Evolutionary conservation across 2,797 vertebrate genomes (phyloP), one percentile per base, ranked within the genome.

Genomic region (Enteromius anoplus): DNA sequence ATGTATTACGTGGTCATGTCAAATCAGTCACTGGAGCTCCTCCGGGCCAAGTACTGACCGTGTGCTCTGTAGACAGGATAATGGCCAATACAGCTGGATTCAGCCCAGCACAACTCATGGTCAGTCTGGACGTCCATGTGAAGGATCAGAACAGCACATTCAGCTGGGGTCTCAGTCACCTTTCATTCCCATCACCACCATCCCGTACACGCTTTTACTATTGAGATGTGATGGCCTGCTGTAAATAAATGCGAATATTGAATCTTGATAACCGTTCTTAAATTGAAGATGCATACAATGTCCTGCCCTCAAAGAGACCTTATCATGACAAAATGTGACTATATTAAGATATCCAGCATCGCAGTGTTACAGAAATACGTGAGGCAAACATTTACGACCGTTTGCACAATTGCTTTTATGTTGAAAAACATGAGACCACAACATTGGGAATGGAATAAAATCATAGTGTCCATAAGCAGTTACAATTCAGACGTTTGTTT

Each of bases 211-310:
- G 17, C 9, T 51, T 73, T 73, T 81, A 81, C 64, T 73, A 58
- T 75, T 51, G 5, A 47, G 17, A 73, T 72, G 42, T 51, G 80
- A 81, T 81, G 70, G 73, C 70, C 70, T 75, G 70, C 70, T 65
- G 80, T 65, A 45, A 75, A 58, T 65, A 73, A 51, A 64, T 73
- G 58, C 1, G 14, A 73, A 65, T 81, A 73, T 73, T 81, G 70
- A 75, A 81, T 75, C 80, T 81, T 65, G 70, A 79, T 51, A 78
- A 77, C 40, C 14, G 3, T 73, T 82, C 72, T 88, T 73, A 85
- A 89, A 88, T 85, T 37, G 42, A 73, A 73, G 45, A 65, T 23
- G 72, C 47, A 47, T 47, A 34, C 68, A 60, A 12, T 81, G 55
- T 49, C 21, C 40, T 47, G n/a, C 21, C 45, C 58, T 65, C 80